A percentile compares a stretch with the other conserved stretches of the same genome.
phyloP scores from a whole-genome alignment of 2,797 vertebrate genomes.

The Lacerta agilis region DNA sequence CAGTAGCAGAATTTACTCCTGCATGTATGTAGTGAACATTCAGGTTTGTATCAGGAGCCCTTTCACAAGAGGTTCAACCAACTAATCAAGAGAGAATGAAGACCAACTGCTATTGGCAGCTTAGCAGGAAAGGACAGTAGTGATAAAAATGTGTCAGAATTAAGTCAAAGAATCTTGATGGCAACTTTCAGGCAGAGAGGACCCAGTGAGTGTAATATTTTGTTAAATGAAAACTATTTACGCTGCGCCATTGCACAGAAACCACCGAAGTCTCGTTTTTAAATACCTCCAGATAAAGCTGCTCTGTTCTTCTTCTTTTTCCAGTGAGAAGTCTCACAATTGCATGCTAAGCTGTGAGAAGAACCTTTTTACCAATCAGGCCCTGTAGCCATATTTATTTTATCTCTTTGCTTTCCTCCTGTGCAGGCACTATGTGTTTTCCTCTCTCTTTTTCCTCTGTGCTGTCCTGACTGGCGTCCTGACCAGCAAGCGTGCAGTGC shows the following conservation, averaged over 20 bases:
- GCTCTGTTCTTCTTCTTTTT: background rate
- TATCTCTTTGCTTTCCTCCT: slow-evolving; percentile 78
- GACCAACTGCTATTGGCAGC: background rate
- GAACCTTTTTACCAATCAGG: slow-evolving; percentile 66
- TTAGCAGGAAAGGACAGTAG: background rate
- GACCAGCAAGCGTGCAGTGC: slow-evolving; percentile 81
- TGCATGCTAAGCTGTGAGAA: slow-evolving; percentile 51
- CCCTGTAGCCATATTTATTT: slow-evolving; percentile 77
- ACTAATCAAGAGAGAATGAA: background rate
- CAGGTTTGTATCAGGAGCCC: background rate
- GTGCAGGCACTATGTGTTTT: slow-evolving; percentile 63
- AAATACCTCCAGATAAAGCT: background rate
- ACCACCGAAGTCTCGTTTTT: background rate
- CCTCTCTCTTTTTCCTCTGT: slow-evolving; percentile 50
- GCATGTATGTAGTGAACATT: background rate
- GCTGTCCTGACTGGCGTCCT: slow-evolving; percentile 80
- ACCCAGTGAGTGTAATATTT: fast-evolving
- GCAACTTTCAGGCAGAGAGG: background rate
- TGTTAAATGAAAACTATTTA: background rate
- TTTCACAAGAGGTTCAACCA: background rate
- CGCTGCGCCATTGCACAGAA: background rate
- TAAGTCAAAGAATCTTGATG: background rate
- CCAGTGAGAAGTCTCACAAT: slow-evolving; percentile 6
- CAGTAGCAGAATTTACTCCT: background rate
- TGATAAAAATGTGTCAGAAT: background rate